Conservation (phyloP, 2,797 vertebrate genomes). For the Lacerta bilineata region DNA sequence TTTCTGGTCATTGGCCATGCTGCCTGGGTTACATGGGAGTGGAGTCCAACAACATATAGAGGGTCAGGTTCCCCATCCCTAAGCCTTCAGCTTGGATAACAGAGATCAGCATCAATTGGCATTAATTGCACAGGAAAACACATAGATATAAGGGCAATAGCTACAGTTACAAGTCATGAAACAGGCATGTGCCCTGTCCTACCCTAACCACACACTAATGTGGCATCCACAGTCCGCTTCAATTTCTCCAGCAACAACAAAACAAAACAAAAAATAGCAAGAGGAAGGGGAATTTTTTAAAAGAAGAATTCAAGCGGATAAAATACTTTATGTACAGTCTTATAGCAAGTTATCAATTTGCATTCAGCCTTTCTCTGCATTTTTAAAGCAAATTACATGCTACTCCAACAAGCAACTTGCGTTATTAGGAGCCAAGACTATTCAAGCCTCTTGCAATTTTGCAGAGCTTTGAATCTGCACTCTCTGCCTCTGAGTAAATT, state of each 20-base stretch:
- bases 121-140: too few relatives aligned
- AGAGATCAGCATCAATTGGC: too few relatives aligned
- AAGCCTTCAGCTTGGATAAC: too few relatives aligned
- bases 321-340: neutral
- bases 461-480: neutral
- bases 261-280: neutral
- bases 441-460: conserved; percentile 6
- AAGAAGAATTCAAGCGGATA: neutral
- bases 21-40: too few relatives aligned
- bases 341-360: neutral
- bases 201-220: neutral
- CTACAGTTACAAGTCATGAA: too few relatives aligned
- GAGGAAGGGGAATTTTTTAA: neutral
- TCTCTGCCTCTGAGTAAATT: conserved; percentile 15
- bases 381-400: neutral
- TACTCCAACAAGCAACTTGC: conserved; percentile 1
- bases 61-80: too few relatives aligned
- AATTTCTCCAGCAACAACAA: neutral
- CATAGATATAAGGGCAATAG: too few relatives aligned
- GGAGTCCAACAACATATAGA: too few relatives aligned
- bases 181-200: too few relatives aligned
- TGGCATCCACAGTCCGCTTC: neutral
- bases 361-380: neutral
- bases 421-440: neutral
- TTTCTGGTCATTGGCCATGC: too few relatives aligned